These are phyloP conservation scores for Marasmarcha lunaedactyla DNA, from an alignment of 2,888 invertebrate species.

Conservation along the genomic window DNA sequence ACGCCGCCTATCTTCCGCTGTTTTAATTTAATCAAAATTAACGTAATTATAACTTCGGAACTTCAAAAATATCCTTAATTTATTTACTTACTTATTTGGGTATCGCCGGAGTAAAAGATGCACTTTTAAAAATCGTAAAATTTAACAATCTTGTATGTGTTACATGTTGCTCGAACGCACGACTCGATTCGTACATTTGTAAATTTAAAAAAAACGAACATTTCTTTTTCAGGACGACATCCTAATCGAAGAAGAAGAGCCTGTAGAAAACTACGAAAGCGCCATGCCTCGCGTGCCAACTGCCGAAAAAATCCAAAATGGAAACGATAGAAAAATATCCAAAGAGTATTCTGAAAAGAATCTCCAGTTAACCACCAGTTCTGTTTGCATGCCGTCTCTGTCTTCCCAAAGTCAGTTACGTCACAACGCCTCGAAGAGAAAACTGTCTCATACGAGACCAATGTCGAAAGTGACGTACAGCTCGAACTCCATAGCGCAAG, in stretches of 20 bases:
- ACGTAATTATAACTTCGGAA: no score
- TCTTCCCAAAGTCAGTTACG: constrained; percentile 31
- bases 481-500: constrained; percentile 62
- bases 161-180: no score
- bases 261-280: constrained; percentile 31
- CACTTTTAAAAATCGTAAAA: no score
- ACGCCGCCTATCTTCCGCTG: no score
- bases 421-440: constrained; percentile 43
- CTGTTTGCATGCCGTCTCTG: constrained; percentile 24
- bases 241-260: constrained; percentile 52
- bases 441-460: constrained; percentile 40
- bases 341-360: constrained; percentile 19
- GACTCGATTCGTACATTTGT: no score
- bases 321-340: constrained; percentile 3
- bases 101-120: no score
- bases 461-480: constrained; percentile 58
- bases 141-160: no score
- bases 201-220: no score
- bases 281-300: constrained; percentile 17
- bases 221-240: constrained; percentile 49
- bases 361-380: constrained; percentile 23
- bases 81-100: no score
- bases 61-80: no score
- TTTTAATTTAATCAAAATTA: no score
- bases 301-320: constrained; percentile 1